Conservation (phyloP, 92 coral and sea anemone species). For the Montipora capitata region DNA sequence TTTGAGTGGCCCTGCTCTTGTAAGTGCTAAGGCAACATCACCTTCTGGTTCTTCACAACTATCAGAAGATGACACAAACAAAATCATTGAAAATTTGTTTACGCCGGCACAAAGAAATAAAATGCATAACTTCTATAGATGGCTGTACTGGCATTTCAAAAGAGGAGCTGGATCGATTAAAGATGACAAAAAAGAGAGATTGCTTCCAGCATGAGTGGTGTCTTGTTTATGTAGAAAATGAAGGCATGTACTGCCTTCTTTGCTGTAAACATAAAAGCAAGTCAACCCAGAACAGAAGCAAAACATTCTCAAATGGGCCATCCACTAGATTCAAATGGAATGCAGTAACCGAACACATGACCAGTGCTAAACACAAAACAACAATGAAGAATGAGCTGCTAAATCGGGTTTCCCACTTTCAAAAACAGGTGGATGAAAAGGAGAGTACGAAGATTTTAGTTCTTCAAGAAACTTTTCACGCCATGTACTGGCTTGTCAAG, state of each 20-base stretch:
- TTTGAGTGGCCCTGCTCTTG: slow-evolving; percentile 40
- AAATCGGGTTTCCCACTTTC: slow-evolving; percentile 51
- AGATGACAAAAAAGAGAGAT: slow-evolving; percentile 21
- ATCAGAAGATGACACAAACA: slow-evolving; percentile 14
- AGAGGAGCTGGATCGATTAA: slow-evolving; percentile 12
- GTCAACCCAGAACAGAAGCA: slow-evolving; percentile 50
- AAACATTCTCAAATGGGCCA: slow-evolving; percentile 48
- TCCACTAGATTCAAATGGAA: slow-evolving; percentile 46
- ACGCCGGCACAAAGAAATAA: slow-evolving; percentile 9
- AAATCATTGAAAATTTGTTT: slow-evolving; percentile 33
- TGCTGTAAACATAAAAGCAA: slow-evolving; percentile 59
- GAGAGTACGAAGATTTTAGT: slow-evolving; percentile 37
- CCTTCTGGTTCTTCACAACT: slow-evolving; percentile 19
- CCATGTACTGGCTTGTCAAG: slow-evolving; percentile 58
- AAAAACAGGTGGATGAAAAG: slow-evolving; percentile 51
- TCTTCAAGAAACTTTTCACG: slow-evolving; percentile 55
- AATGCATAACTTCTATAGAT: slow-evolving; percentile 20
- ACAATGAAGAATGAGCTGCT: slow-evolving; percentile 57
- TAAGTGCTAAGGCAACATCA: slow-evolving; percentile 1
- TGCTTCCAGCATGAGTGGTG: slow-evolving; percentile 39
- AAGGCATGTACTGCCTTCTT: slow-evolving; percentile 54
- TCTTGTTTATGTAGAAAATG: slow-evolving; percentile 46
- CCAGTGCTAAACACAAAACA: slow-evolving; percentile 54
- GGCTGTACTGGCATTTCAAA: slow-evolving; percentile 16
- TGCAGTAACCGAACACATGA: slow-evolving; percentile 29